Conservation (phyloP, 2,113 vertebrate species). For the Gopherus evgoodei region DNA sequence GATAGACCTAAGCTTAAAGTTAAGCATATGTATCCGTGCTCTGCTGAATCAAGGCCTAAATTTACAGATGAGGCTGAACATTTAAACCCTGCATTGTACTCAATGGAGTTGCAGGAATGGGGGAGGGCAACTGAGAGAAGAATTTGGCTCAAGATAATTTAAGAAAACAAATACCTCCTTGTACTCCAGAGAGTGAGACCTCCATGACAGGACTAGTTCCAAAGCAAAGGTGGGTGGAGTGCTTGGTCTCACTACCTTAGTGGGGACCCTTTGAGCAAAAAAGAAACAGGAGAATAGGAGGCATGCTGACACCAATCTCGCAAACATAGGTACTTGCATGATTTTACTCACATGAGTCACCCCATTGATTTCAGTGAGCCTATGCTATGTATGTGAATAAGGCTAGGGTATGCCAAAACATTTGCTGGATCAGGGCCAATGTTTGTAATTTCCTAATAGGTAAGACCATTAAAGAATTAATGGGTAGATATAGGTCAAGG, state of each 20-base stretch:
- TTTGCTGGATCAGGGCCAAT: neutral
- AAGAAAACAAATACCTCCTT: no score
- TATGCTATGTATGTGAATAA: neutral
- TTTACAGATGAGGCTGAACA: neutral
- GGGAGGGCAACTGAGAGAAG: neutral
- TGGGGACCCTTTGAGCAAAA: no score
- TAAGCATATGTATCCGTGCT: neutral
- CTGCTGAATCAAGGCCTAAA: neutral
- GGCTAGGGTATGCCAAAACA: neutral
- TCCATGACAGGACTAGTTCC: neutral
- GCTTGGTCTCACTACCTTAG: no score
- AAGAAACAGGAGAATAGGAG: neutral
- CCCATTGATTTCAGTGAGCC: neutral
- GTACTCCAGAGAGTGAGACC: no score
- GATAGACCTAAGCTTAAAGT: neutral
- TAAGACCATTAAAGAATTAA: neutral
- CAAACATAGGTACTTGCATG: neutral
- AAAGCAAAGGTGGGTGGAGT: neutral
- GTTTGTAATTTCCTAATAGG: neutral
- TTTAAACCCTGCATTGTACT: neutral
- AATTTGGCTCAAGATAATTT: neutral
- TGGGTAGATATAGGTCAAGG: neutral
- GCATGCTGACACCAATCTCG: neutral
- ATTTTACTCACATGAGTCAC: neutral
- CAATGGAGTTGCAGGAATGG: rapidly evolving